Evolutionary conservation across 2,113 vertebrate genomes (phyloP).

Genomic region (Podarcis raffonei): DNA sequence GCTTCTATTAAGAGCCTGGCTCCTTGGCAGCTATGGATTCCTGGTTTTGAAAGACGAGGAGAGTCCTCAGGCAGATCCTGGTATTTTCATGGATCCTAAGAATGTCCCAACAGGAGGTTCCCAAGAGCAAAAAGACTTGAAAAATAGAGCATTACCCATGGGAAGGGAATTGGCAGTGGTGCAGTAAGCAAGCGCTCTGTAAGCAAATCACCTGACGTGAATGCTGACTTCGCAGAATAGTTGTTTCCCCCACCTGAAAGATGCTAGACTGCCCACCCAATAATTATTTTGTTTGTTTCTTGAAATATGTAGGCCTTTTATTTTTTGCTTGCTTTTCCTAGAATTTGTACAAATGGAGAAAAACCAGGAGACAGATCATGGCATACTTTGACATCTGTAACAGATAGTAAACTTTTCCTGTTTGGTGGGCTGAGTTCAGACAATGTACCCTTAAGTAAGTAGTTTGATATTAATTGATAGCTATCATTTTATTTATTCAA

Average conservation of each 20-base stretch:
- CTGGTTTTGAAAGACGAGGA: not conserved
- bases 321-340: conserved; percentile 59
- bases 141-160: not conserved
- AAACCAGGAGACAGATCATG: conserved; percentile 89
- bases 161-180: not conserved
- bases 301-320: not conserved
- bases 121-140: not conserved
- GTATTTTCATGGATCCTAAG: not conserved
- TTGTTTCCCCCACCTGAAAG: not conserved
- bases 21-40: not conserved
- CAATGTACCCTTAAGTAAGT: conserved; percentile 91
- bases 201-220: not conserved
- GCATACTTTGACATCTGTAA: conserved; percentile 89
- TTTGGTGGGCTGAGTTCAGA: conserved; percentile 92
- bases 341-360: conserved; percentile 77
- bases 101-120: not conserved
- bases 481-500: not conserved
- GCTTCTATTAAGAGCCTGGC: not conserved
- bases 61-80: not conserved
- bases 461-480: not conserved
- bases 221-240: not conserved
- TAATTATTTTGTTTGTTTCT: not conserved
- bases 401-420: conserved; percentile 86
- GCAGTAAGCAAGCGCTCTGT: not conserved
- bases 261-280: not conserved